Evolutionary conservation across 2,797 vertebrate species (phyloP), one percentile per base, ranked within the genome.

Genomic region (Oryzias dopingdopingensis): DNA sequence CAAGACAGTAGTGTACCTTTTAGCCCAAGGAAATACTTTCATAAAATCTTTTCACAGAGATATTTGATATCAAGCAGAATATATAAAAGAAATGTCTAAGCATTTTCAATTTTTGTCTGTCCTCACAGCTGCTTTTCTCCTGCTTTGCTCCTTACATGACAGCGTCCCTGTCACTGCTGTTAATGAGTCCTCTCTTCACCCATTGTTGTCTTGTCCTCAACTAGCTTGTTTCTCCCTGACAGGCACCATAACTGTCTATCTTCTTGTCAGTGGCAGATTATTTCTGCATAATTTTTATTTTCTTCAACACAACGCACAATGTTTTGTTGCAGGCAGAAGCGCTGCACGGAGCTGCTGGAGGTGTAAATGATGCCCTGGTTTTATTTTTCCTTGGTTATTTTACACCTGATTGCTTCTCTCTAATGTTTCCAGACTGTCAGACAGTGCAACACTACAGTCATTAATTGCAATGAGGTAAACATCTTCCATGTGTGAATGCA

Each of bases 361-460:
- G 62, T 72, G 69, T 59, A 76, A 69, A 83, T 78, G 67, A 68
- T 59, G 40, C 50, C 56, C 57, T 52, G 18, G 49, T 41, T 29
- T 64, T 52, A 32, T 62, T 49, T 72, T 61, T 73, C 48, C 64
- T 65, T 76, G 65, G 64, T 81, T 78, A 86, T 89, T 90, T 89
- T 87, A 88, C 86, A 89, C 86, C 79, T 87, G 78, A 61, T 62
- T 85, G 79, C 79, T 55, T 80, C 60, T 42, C 47, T 57, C 66
- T 80, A 82, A 84, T 81, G 82, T 83, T 71, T 72, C 69, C 61
- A 17, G 23, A 77, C 75, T 73, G 78, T 67, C 74, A 74, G 75
- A 43, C 62, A 26, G 32, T 67, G 41, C 72, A 61, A 52, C 62
- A 79, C 72, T 59, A 52, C 62, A 79, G 67, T 77, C 80, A 85